Evolutionary conservation across 2,113 vertebrate species (phyloP).

Genomic region (Lutjanus erythropterus): DNA sequence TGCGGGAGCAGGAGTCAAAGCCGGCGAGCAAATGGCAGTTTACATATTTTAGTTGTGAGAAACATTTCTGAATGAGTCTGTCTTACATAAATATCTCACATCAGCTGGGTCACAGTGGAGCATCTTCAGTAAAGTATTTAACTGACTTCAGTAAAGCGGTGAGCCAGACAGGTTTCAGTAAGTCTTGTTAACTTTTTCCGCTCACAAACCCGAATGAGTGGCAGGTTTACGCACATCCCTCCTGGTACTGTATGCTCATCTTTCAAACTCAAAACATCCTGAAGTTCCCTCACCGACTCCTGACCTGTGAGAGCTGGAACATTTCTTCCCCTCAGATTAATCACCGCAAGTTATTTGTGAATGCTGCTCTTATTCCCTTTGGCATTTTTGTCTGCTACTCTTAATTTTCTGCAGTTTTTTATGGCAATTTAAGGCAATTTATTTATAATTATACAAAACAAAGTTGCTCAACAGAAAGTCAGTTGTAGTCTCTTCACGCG

Average conservation of each 20-base stretch:
- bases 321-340: not conserved
- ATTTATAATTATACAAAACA: too few species aligned
- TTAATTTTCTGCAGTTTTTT: not conserved
- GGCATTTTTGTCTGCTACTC: not conserved
- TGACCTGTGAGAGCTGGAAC: not conserved
- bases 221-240: not conserved
- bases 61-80: conserved; percentile 75
- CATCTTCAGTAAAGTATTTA: conserved; percentile 26
- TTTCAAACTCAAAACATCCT: conserved; percentile 1
- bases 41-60: conserved; percentile 82
- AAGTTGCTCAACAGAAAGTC: too few species aligned
- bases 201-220: not conserved
- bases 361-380: conserved; percentile 4
- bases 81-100: conserved; percentile 72
- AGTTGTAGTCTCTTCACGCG: too few species aligned
- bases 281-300: not conserved
- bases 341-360: not conserved
- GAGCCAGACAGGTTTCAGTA: conserved; percentile 49
- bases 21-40: conserved; percentile 73
- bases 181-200: conserved; percentile 36
- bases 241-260: not conserved
- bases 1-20: conserved; percentile 72
- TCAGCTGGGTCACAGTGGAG: conserved; percentile 36
- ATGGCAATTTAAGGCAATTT: too few species aligned
- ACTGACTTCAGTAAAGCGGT: conserved; percentile 40